A percentile compares a stretch with the other conserved stretches of the same genome.
phyloP scores from a whole-genome alignment of 1,140 invertebrate genomes.

The Pachyrhynchus sulphureomaculatus region DNA sequence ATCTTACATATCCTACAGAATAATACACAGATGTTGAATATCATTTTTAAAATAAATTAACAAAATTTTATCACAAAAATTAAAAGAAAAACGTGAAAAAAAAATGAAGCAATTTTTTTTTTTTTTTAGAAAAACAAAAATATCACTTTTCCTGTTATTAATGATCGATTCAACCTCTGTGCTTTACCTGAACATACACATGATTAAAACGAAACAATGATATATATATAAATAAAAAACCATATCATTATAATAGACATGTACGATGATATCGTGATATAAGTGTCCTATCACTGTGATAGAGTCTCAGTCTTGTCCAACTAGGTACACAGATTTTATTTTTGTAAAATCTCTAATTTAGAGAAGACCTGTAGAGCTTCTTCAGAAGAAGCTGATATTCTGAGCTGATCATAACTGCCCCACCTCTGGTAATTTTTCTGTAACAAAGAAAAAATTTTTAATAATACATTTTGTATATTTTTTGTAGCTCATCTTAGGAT shows the following conservation, averaged over 20 bases:
- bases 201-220: constrained; percentile 9
- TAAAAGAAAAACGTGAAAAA: too few species aligned
- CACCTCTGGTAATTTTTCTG: constrained; percentile 48
- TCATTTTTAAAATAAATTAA: not conserved
- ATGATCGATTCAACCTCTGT: too few species aligned
- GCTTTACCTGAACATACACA: not conserved
- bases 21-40: not conserved
- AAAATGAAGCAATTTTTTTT: too few species aligned
- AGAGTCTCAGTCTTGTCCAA: constrained; percentile 26
- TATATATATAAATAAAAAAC: constrained; percentile 2
- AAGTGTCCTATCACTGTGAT: constrained; percentile 24
- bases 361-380: constrained; percentile 45
- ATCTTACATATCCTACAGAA: not conserved
- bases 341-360: constrained; percentile 23
- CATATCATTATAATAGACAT: constrained; percentile 17
- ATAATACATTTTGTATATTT: too few species aligned
- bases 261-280: constrained; percentile 22
- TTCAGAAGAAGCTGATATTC: constrained; percentile 46
- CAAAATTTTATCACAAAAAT: not conserved
- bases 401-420: constrained; percentile 48
- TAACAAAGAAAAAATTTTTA: constrained; percentile 35
- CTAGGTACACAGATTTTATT: constrained; percentile 14
- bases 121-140: not conserved
- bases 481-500: too few species aligned
- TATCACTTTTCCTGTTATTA: too few species aligned